Base-by-base conservation (phyloP, 2,888 invertebrate species). In the Macrostomum cliftonense region DNA sequence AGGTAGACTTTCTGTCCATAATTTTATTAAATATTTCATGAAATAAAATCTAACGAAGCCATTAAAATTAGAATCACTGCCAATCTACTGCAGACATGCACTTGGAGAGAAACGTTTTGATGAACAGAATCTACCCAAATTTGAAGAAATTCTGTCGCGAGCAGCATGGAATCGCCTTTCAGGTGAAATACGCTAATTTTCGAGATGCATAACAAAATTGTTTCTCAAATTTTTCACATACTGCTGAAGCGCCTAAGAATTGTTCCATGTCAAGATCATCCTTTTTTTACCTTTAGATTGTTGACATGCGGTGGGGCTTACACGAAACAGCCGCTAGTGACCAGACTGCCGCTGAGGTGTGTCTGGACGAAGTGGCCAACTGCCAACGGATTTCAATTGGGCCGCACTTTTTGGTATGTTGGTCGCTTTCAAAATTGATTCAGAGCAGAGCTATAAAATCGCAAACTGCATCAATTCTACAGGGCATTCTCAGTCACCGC, bases 101-200 rank as follows among this genome's bases (percentile, higher is more conserved):
- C 36, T 12, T n/a, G 17, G 91, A 91, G 65, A 75, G 91, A 52
- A 91, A 91, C 65, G 88, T 88, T 0, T 65, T 91, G 50, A 91
- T 91, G 89, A 84, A 89, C 0, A 86, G 89, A 67, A 89, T 89
- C 57, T 91, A 91, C 67, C 91, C 91, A 0, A 79, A 81, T 62
- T 78, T 91, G 57, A 89, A 91, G 64, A 87, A 89, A 63, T 89
- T 86, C 64, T 91, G 91, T 63, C 72, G 89, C 44, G 89, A 91
- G 68, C 88, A 87, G 60, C 88, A 91, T 61, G 91, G 91, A 0
- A 72, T 91, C 19, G 91, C 91, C 66, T 91, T 91, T 75, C 91
- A 28, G 9, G 28, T 28, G 9, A 28, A 9, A 28, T 9, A 28
- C n/a, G n/a, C n/a, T n/a, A n/a, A n/a, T n/a, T n/a, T n/a, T n/a